phyloP scores from a whole-genome alignment of 1,140 invertebrate species.

The Spodoptera frugiperda region DNA sequence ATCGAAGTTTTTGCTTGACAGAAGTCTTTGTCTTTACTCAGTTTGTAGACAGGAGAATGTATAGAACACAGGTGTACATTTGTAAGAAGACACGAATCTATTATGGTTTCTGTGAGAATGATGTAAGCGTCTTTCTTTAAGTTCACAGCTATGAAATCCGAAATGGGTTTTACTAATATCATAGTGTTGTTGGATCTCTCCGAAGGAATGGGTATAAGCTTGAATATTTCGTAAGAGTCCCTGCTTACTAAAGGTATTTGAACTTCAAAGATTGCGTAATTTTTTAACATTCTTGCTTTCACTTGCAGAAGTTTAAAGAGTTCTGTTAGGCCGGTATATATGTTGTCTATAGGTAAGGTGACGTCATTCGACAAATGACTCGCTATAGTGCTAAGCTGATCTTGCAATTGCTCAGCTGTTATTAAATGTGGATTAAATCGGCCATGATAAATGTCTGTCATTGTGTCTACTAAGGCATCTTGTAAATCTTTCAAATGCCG shows the following conservation, averaged over 20 bases:
- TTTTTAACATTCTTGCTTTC: neutral
- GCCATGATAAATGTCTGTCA: slow-evolving; percentile 23
- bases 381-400: slow-evolving; percentile 4
- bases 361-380: neutral
- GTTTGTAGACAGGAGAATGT: neutral
- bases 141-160: neutral
- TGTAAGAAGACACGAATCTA: neutral
- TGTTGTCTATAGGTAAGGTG: neutral
- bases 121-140: neutral
- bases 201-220: neutral
- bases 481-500: neutral
- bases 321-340: neutral
- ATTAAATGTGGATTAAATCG: slow-evolving; percentile 2
- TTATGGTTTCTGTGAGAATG: neutral
- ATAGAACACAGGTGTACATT: neutral
- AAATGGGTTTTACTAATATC: neutral
- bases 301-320: neutral
- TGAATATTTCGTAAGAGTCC: neutral
- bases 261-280: neutral
- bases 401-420: neutral
- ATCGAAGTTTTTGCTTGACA: neutral
- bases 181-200: neutral
- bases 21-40: neutral
- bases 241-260: neutral
- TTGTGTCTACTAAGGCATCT: neutral